phyloP scores from a whole-genome alignment of 2,797 vertebrate genomes.

The Takifugu rubripes region DNA sequence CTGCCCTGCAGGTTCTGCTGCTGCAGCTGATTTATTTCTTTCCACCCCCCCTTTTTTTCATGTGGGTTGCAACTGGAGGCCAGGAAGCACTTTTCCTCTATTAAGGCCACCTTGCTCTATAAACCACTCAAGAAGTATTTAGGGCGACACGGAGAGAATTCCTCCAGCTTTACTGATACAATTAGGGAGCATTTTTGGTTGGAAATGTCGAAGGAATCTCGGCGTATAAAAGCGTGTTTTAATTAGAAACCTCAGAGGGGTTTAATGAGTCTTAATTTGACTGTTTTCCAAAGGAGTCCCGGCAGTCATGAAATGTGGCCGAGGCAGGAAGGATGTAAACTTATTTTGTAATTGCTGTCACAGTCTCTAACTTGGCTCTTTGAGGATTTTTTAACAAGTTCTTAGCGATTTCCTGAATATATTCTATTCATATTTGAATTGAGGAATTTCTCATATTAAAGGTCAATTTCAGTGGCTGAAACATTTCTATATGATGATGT shows the following conservation, averaged over 20 bases:
- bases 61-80: conserved; percentile 19
- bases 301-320: conserved; percentile 67
- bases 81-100: conserved; percentile 42
- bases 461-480: too few species aligned
- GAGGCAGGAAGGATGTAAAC: conserved; percentile 68
- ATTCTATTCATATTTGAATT: conserved; percentile 6
- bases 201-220: conserved; percentile 63
- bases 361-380: conserved; percentile 59
- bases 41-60: background rate
- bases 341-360: conserved; percentile 71
- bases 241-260: conserved; percentile 69
- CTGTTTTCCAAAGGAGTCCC: conserved; percentile 62
- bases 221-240: conserved; percentile 58
- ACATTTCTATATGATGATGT: too few species aligned
- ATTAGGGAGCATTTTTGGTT: conserved; percentile 60
- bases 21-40: background rate
- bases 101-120: conserved; percentile 31
- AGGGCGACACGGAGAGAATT: conserved; percentile 31
- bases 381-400: conserved; percentile 50
- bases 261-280: conserved; percentile 72
- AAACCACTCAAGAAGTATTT: conserved; percentile 35
- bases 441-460: too few species aligned
- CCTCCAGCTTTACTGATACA: conserved; percentile 57
- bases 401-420: conserved; percentile 49
- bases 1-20: background rate